Evolutionary conservation across 2,888 invertebrate species (phyloP).

Genomic region (Julus scandinavius): DNA sequence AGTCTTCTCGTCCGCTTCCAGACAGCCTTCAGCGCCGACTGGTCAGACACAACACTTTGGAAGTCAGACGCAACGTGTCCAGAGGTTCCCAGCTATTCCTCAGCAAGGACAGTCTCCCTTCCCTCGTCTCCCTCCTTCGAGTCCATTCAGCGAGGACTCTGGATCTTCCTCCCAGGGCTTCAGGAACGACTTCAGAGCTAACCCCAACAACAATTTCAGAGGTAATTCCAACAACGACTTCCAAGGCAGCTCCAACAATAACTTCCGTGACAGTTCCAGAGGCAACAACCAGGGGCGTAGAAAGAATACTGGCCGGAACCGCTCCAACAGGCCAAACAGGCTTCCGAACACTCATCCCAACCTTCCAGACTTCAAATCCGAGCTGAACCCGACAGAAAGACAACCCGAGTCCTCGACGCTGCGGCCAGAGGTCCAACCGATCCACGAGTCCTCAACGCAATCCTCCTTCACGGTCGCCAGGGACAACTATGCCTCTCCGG

Average conservation of each 20-base stretch:
- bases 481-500: slow-evolving; percentile 50
- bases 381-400: not conserved
- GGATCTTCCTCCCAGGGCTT: not conserved
- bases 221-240: not conserved
- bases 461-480: not conserved
- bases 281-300: not conserved
- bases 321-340: not conserved
- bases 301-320: not conserved
- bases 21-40: not conserved
- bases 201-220: not conserved
- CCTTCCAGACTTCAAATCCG: slow-evolving; percentile 38
- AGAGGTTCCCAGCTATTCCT: slow-evolving; percentile 23
- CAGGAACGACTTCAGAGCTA: not conserved
- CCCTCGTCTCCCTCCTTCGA: not conserved
- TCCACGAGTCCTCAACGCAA: not conserved
- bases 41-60: not conserved
- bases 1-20: not conserved
- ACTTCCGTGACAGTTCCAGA: not conserved
- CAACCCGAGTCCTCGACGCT: not conserved
- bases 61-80: not conserved
- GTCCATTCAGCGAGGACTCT: not conserved
- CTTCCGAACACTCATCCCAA: slow-evolving; percentile 52
- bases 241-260: not conserved
- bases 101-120: not conserved
- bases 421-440: not conserved